phyloP scores from a whole-genome alignment of 2,113 vertebrate species.

The Vulpes lagopus region DNA sequence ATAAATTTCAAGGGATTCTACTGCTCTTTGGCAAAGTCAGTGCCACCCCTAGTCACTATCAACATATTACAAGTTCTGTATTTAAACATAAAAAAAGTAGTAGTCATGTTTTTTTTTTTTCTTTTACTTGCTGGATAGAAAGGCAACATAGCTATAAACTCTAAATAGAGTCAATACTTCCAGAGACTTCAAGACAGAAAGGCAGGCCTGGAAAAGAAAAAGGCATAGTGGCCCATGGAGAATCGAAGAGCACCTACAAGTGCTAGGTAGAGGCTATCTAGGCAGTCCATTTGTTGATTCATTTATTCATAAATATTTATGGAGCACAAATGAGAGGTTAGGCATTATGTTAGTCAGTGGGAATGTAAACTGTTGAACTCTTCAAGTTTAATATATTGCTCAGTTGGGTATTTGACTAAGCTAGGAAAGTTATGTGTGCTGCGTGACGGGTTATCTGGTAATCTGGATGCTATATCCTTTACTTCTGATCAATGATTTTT shows the following conservation, averaged over 20 bases:
- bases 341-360: not conserved
- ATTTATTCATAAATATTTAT: constrained; percentile 44
- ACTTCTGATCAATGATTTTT: not conserved
- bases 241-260: not conserved
- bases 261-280: not conserved
- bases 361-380: constrained; percentile 10
- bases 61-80: not conserved
- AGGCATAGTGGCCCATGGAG: not conserved
- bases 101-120: not conserved
- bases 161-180: not conserved
- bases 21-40: not conserved
- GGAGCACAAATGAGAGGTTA: not conserved
- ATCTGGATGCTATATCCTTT: not conserved
- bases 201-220: not conserved
- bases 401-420: not conserved
- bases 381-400: not conserved
- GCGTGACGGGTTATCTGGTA: not conserved
- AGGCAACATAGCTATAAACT: not conserved
- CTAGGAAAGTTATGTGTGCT: not conserved
- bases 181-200: not conserved
- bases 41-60: not conserved
- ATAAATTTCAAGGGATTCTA: not conserved
- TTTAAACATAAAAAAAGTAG: not conserved
- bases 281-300: not conserved
- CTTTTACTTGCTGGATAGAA: not conserved